Evolutionary conservation across 2,888 invertebrate species (phyloP).

Genomic region (Ashinkailepas kermadecensis): DNA sequence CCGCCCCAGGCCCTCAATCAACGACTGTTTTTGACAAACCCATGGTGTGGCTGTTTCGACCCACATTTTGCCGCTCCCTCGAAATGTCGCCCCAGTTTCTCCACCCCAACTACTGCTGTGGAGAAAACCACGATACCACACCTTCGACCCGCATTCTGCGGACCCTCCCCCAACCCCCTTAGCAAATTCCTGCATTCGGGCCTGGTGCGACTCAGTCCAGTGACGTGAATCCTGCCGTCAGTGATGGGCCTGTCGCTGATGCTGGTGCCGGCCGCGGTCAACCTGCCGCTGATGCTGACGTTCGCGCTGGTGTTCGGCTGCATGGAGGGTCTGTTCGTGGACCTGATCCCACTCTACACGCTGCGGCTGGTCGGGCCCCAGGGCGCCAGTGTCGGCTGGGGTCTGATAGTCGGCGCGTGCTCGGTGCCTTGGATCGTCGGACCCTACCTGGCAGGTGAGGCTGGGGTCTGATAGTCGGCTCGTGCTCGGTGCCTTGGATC

Average conservation of each 20-base stretch:
- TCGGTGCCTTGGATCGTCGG: neutral
- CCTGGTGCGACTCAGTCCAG: too few species aligned
- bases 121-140: too few species aligned
- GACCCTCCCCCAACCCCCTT: too few species aligned
- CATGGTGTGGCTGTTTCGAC: too few species aligned
- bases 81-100: too few species aligned
- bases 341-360: neutral
- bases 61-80: too few species aligned
- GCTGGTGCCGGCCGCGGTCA: neutral
- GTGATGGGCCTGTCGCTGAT: neutral
- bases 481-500: too few species aligned
- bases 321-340: neutral
- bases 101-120: too few species aligned
- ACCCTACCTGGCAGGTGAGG: neutral
- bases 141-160: too few species aligned
- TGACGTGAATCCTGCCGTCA: neutral
- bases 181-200: too few species aligned
- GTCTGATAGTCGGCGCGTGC: neutral
- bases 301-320: slow-evolving; percentile 5
- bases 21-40: too few species aligned
- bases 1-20: too few species aligned
- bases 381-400: neutral
- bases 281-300: slow-evolving; percentile 13
- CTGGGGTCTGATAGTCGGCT: neutral
- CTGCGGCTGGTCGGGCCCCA: neutral